These are phyloP conservation scores for Saguinus imperator DNA, from an alignment of 2,113 vertebrate genomes.

Conservation along the genomic window DNA sequence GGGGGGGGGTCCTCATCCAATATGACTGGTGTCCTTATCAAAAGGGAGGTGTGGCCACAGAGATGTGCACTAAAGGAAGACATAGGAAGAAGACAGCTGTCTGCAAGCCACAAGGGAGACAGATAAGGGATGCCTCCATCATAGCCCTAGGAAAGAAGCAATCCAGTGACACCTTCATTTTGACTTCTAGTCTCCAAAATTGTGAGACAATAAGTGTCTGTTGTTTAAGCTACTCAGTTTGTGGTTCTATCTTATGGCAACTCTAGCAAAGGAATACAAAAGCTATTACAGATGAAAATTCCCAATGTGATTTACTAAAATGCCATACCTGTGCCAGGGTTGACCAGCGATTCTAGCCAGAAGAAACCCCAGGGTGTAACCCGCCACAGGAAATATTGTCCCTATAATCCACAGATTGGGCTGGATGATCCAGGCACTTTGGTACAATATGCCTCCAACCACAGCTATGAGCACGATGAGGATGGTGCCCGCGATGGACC, in stretches of 20 bases:
- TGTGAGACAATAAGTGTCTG: not conserved
- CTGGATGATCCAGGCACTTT: constrained; percentile 92
- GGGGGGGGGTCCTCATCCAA: not conserved
- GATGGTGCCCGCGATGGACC: constrained; percentile 87
- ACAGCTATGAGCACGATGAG: constrained; percentile 93
- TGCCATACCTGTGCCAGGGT: constrained; percentile 91
- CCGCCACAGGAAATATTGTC: constrained; percentile 91
- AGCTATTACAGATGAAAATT: not conserved
- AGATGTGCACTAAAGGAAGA: not conserved
- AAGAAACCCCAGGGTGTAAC: constrained; percentile 90
- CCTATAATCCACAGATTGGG: constrained; percentile 95
- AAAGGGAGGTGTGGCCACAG: not conserved
- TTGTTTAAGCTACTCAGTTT: not conserved
- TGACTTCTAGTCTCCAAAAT: not conserved
- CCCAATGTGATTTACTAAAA: not conserved
- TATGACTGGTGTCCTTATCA: not conserved
- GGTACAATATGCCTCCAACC: constrained; percentile 93
- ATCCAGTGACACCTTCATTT: not conserved
- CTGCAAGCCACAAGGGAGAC: not conserved
- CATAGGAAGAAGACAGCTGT: not conserved
- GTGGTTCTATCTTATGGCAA: not conserved
- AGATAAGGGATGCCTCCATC: not conserved
- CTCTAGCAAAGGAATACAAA: not conserved
- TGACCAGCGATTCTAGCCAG: constrained; percentile 91
- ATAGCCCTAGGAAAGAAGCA: not conserved